Conservation (phyloP, 2,888 invertebrate species). For the Busseola fusca region DNA sequence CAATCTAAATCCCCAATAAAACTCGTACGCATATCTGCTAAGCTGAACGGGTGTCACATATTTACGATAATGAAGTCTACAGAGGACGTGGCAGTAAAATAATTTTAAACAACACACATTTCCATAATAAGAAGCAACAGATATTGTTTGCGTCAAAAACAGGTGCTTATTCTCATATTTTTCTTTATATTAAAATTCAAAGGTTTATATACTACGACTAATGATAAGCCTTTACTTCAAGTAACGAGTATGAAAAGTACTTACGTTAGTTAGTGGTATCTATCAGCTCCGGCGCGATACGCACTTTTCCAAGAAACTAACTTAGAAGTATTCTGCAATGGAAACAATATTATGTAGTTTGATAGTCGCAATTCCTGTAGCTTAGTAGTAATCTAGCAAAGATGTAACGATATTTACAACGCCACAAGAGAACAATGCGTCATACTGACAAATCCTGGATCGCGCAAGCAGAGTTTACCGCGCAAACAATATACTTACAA, state of each 20-base stretch:
- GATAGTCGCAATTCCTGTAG: not conserved
- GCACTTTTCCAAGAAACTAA: not conserved
- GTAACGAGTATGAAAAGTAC: not conserved
- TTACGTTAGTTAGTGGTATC: not conserved
- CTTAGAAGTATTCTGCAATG: not conserved
- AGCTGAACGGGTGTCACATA: constrained; percentile 44
- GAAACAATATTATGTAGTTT: not conserved
- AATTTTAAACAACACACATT: constrained; percentile 55
- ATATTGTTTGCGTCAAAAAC: constrained; percentile 61
- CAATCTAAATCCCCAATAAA: constrained; percentile 34
- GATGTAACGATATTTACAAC: too few relatives aligned
- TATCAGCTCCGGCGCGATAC: too few relatives aligned
- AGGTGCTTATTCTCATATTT: constrained; percentile 48
- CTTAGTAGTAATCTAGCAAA: not conserved
- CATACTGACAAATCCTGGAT: too few relatives aligned
- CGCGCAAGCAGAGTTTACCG: too few relatives aligned
- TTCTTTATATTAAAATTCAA: constrained; percentile 4
- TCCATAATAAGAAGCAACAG: constrained; percentile 57
- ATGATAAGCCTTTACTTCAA: not conserved
- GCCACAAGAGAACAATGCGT: too few relatives aligned
- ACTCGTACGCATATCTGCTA: constrained; percentile 22
- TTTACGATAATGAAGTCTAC: constrained; percentile 46
- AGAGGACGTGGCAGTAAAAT: constrained; percentile 44
- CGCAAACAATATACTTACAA: too few relatives aligned
- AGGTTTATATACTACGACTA: constrained; percentile 14